A percentile compares a stretch with the other conserved stretches of the same genome.
Conservation (phyloP, 2,888 invertebrate species). For the Drosophila lacicola region DNA sequence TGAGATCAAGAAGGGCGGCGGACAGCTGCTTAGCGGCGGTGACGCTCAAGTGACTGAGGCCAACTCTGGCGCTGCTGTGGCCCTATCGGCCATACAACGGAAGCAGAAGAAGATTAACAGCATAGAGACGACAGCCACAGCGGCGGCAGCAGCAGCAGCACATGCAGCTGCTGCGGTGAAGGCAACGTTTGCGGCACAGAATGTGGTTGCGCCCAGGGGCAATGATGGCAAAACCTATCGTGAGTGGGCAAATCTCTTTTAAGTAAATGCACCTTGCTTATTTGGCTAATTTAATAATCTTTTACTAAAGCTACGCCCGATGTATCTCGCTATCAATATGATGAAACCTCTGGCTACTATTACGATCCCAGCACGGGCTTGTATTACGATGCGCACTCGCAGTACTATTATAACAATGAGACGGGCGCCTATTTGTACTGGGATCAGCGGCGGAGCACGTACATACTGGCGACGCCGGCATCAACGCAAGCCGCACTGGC, state of each 20-base stretch:
- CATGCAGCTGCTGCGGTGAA: slow-evolving; percentile 80
- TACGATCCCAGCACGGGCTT: slow-evolving; percentile 96
- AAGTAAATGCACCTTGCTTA: neutral
- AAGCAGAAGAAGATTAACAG: slow-evolving; percentile 83
- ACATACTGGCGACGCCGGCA: slow-evolving; percentile 83
- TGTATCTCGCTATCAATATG: slow-evolving; percentile 95
- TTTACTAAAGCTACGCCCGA: slow-evolving; percentile 89
- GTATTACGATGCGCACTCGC: slow-evolving; percentile 98
- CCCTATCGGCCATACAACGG: slow-evolving; percentile 91
- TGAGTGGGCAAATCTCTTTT: slow-evolving; percentile 56
- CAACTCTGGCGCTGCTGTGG: slow-evolving; percentile 95
- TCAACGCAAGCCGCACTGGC: slow-evolving; percentile 82
- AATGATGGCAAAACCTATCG: slow-evolving; percentile 84
- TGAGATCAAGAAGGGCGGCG: slow-evolving; percentile 83
- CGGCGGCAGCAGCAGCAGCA: slow-evolving; percentile 81
- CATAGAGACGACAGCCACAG: slow-evolving; percentile 83
- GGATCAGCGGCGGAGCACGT: slow-evolving; percentile 91
- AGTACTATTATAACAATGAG: slow-evolving; percentile 97
- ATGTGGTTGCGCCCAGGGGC: slow-evolving; percentile 77
- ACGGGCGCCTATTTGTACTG: slow-evolving; percentile 97
- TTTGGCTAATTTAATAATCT: neutral
- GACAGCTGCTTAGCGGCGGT: slow-evolving; percentile 62
- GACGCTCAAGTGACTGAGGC: slow-evolving; percentile 85
- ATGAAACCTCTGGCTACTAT: slow-evolving; percentile 97
- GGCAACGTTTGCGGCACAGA: slow-evolving; percentile 82